Conservation (phyloP, 2,797 vertebrate species). For the Sebastes hubbsi region DNA sequence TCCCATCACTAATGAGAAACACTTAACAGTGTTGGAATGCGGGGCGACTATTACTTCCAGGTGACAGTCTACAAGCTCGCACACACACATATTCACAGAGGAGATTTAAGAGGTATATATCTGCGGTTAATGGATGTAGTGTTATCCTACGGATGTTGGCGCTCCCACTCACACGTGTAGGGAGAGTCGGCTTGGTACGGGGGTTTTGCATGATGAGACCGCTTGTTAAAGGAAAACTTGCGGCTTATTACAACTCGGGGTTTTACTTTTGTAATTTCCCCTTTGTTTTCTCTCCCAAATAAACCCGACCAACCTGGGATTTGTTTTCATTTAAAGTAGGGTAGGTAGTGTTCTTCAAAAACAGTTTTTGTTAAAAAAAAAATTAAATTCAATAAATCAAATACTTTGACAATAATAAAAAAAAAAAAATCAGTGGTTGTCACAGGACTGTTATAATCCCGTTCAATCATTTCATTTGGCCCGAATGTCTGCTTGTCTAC, state of each 20-base stretch:
- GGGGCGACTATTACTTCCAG: conserved; percentile 55
- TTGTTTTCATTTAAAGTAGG: neutral
- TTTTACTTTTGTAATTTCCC: neutral
- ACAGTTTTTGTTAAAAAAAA: neutral
- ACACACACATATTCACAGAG: conserved; percentile 4
- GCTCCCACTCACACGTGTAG: conserved; percentile 26
- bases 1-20: conserved; percentile 55
- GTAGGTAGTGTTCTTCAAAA: neutral
- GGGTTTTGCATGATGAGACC: neutral
- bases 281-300: neutral
- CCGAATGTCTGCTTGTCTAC: too few relatives aligned
- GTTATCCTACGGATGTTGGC: neutral
- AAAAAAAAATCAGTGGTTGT: too few relatives aligned
- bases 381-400: neutral
- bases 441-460: too few relatives aligned
- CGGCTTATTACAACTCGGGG: neutral
- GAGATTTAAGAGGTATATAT: neutral
- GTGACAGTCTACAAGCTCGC: conserved; percentile 11
- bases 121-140: conserved; percentile 6
- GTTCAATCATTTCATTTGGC: too few relatives aligned
- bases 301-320: neutral
- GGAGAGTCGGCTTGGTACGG: neutral
- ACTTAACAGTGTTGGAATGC: conserved; percentile 46
- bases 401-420: neutral
- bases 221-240: neutral